These are phyloP conservation scores for Radopholus similis DNA, from an alignment of 1,140 invertebrate species.

Conservation along the genomic window DNA sequence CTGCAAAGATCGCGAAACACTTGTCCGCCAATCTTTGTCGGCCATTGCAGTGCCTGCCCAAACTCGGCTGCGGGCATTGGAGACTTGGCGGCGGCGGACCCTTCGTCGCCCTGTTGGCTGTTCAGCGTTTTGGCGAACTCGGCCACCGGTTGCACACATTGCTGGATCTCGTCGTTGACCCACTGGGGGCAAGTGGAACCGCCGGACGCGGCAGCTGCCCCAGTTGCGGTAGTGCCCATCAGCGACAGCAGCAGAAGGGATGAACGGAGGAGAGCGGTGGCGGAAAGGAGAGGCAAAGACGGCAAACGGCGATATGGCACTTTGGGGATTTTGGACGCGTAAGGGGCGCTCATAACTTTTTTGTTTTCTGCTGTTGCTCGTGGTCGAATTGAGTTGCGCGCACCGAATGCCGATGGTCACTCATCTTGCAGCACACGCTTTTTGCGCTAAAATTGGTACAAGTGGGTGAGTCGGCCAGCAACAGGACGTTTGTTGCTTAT, in stretches of 20 bases:
- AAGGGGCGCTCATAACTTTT: no score
- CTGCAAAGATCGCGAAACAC: slow-evolving; percentile 57
- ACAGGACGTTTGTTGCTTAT: no score
- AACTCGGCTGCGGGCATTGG: slow-evolving; percentile 33
- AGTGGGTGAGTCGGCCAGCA: no score
- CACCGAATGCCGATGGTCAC: no score
- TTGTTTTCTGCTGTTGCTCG: no score
- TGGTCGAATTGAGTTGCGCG: no score
- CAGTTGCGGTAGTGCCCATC: not conserved
- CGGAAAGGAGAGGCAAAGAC: not conserved
- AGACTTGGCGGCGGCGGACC: slow-evolving; percentile 1
- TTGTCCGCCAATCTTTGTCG: slow-evolving; percentile 53
- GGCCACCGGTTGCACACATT: slow-evolving; percentile 56
- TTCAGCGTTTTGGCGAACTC: slow-evolving; percentile 59
- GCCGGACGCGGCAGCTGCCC: slow-evolving; percentile 11
- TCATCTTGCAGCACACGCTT: no score
- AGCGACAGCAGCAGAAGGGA: not conserved
- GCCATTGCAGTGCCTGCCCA: slow-evolving; percentile 49
- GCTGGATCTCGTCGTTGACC: slow-evolving; percentile 50
- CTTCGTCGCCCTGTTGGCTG: slow-evolving; percentile 32
- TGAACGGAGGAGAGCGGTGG: not conserved
- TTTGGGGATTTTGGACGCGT: no score
- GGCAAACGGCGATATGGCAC: not conserved
- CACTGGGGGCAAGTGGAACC: slow-evolving; percentile 43
- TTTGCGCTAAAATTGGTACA: no score